Percentiles rank a stretch among this genome's conserved stretches.
phyloP scores from a whole-genome alignment of 2,113 vertebrate species.

The Tringa solitaria region DNA sequence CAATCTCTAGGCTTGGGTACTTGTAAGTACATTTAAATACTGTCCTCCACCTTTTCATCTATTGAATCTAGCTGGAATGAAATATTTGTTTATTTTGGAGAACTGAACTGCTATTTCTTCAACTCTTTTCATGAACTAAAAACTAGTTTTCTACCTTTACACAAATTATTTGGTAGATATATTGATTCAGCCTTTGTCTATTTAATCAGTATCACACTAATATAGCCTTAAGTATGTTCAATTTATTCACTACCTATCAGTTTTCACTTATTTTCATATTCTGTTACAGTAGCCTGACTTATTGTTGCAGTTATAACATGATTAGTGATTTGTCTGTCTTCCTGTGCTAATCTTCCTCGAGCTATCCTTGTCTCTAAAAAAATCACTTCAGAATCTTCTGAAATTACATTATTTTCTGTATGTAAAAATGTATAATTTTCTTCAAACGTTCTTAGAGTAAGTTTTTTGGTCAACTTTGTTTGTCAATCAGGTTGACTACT shows the following conservation, averaged over 20 bases:
- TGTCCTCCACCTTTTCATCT: background rate
- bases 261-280: background rate
- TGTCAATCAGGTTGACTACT: background rate
- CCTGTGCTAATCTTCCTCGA: background rate
- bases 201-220: background rate
- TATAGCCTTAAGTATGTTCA: background rate
- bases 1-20: background rate
- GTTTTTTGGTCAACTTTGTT: background rate
- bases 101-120: background rate
- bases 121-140: background rate
- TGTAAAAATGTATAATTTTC: background rate
- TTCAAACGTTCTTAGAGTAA: background rate
- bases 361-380: background rate
- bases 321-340: background rate
- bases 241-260: background rate
- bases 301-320: background rate
- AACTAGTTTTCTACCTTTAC: background rate
- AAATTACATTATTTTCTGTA: background rate
- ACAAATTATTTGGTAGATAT: background rate
- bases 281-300: background rate
- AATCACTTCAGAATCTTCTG: background rate
- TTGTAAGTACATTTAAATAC: background rate
- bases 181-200: background rate
- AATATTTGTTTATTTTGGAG: background rate
- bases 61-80: background rate